Evolutionary conservation across 2,113 vertebrate species (phyloP), one percentile per base, ranked within the genome.

Genomic region (Tamias sibiricus): DNA sequence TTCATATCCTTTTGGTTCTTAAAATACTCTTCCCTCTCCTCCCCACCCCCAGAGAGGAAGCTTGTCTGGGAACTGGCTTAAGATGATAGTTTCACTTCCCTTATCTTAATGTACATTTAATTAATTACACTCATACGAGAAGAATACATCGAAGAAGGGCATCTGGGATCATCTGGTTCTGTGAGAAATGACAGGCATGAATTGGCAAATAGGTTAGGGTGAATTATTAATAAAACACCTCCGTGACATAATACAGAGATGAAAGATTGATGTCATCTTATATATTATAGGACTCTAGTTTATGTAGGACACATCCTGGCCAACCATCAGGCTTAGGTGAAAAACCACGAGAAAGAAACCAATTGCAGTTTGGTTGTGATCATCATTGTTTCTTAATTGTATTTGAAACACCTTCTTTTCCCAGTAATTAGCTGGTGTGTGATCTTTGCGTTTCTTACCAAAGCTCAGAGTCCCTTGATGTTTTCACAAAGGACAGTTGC

Each of bases 221-320:
- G 71, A 32, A 84, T 85, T 54, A 10, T 90, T 93, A 82, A 69
- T 90, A 84, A 93, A 84, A 79, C 22, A 35, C 59, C 84, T 8
- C 79, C 74, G 47, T 35, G 49, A 40, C 52, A 44, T 12, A 8
- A n/a, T 49, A 44, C 86, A 90, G 59, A 80, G 71, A 32, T 24
- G 24, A 77, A 71, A 35, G 42, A 47, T 13, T 74, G 87, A 37
- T 71, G 71, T 30, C 44, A 47, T 77, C 40, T n/a, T 26, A 19
- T 26, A 19, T 35, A 68, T 40, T 69, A 8, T 44, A 5, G 40
- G 40, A 30, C 44, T 91, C 26, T 28, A n/a, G 74, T 79, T 77
- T 57, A n/a, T 35, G 0, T 8, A 47, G 42, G n/a, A 44, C 30
- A 22, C 32, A 77, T 52, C 81, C 44, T 90, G 59, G 8, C 87